Evolutionary conservation across 1,140 invertebrate species (phyloP).

Genomic region (Liolophura sinensis): DNA sequence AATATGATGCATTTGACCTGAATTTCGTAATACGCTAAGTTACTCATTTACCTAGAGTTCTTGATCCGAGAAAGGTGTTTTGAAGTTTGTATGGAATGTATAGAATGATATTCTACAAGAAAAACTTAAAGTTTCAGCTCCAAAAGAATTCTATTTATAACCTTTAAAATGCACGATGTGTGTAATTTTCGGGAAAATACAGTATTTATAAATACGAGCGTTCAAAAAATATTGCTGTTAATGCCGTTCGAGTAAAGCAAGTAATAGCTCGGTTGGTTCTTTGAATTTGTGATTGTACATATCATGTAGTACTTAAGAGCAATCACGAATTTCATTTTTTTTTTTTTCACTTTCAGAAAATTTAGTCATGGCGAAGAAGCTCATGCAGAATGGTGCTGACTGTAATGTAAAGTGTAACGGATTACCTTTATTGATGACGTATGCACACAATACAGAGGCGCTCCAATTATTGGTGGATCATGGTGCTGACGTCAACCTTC

Average conservation of each 20-base stretch:
- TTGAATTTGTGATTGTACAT: too few species aligned
- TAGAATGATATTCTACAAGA: too few species aligned
- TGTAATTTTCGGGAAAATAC: too few species aligned
- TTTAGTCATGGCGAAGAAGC: constrained; percentile 21
- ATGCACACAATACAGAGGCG: constrained; percentile 19
- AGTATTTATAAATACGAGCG: background rate
- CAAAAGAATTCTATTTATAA: too few species aligned
- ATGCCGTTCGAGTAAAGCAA: too few species aligned
- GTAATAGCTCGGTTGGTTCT: background rate
- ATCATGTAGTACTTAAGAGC: too few species aligned
- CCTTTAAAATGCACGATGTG: too few species aligned
- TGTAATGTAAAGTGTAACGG: constrained; percentile 26
- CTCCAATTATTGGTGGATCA: constrained; percentile 26
- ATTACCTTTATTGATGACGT: constrained; percentile 31
- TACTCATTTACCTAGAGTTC: too few species aligned
- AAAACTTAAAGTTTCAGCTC: too few species aligned
- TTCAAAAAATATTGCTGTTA: background rate
- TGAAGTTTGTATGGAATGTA: too few species aligned
- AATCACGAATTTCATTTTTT: too few species aligned
- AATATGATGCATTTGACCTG: too few species aligned
- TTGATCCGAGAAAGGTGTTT: background rate
- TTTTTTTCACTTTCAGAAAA: constrained; percentile 21
- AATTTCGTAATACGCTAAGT: background rate
- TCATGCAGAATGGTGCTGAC: constrained; percentile 39
- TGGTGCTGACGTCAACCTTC: constrained; percentile 23